Evolutionary conservation across 2,797 vertebrate genomes (phyloP).

Genomic region (Chaetodon trifasciatus): DNA sequence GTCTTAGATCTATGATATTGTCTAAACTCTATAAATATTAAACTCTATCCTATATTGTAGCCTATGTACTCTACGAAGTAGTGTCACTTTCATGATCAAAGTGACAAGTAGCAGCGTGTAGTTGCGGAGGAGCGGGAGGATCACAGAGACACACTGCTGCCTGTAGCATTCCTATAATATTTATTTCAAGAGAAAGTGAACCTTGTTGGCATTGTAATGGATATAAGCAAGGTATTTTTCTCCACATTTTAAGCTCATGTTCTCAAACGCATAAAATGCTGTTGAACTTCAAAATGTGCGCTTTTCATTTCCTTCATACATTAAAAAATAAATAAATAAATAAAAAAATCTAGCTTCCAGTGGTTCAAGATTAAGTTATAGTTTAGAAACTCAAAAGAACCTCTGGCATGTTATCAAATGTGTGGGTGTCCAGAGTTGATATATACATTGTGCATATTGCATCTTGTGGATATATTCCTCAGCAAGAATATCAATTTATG

Average conservation of each 20-base stretch:
- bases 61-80: too few relatives aligned
- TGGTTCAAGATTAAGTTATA: slow-evolving; percentile 3
- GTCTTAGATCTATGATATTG: too few relatives aligned
- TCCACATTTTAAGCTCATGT: not conserved
- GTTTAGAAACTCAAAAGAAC: not conserved
- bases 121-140: too few relatives aligned
- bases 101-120: too few relatives aligned
- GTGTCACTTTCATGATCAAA: too few relatives aligned
- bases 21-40: too few relatives aligned
- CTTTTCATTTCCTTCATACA: not conserved
- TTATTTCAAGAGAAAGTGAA: not conserved
- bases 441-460: not conserved
- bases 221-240: not conserved
- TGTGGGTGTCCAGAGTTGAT: not conserved
- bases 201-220: not conserved
- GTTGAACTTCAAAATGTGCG: not conserved
- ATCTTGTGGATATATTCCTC: not conserved
- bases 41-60: too few relatives aligned
- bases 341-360: not conserved
- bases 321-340: not conserved
- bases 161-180: too few relatives aligned
- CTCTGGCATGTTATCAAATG: not conserved
- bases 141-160: too few relatives aligned
- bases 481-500: not conserved
- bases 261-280: not conserved